A percentile compares a stretch with the other conserved stretches of the same genome.
These are phyloP conservation scores for Haplochromis vanheusdeni DNA, from an alignment of 2,113 vertebrate species.

Conservation along the genomic window DNA sequence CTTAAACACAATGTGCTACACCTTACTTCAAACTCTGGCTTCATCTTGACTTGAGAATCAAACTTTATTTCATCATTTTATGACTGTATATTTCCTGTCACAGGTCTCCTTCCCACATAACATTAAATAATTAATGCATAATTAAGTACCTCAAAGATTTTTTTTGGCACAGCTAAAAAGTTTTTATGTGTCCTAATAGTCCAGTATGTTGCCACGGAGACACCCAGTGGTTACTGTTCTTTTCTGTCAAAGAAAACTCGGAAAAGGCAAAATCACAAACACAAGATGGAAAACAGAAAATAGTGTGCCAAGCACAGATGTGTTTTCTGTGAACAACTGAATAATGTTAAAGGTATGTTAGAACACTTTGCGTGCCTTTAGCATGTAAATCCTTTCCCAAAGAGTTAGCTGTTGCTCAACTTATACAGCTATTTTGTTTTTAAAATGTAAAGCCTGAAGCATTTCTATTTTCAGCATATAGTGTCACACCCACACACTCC, in stretches of 20 bases:
- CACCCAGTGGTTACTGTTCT: background rate
- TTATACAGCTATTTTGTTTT: background rate
- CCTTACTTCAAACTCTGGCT: background rate
- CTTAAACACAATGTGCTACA: background rate
- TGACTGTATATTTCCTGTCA: background rate
- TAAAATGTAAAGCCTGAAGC: background rate
- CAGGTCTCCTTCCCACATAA: background rate
- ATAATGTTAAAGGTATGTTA: background rate
- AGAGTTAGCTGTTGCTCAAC: background rate
- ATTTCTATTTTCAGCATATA: background rate
- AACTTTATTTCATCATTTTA: background rate
- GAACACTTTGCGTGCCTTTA: background rate
- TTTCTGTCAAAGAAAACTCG: background rate
- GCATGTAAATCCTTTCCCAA: background rate
- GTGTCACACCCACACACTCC: background rate
- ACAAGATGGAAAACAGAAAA: background rate
- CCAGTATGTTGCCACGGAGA: background rate
- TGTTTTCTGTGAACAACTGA: background rate
- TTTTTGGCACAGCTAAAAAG: background rate
- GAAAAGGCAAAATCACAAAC: background rate
- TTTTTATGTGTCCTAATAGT: background rate
- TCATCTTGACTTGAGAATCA: background rate
- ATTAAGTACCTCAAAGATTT: background rate
- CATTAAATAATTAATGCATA: background rate
- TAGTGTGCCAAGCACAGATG: background rate